Evolutionary conservation across 1,140 invertebrate species (phyloP), one percentile per base, ranked within the genome.

Genomic region (Gryon sp.): DNA sequence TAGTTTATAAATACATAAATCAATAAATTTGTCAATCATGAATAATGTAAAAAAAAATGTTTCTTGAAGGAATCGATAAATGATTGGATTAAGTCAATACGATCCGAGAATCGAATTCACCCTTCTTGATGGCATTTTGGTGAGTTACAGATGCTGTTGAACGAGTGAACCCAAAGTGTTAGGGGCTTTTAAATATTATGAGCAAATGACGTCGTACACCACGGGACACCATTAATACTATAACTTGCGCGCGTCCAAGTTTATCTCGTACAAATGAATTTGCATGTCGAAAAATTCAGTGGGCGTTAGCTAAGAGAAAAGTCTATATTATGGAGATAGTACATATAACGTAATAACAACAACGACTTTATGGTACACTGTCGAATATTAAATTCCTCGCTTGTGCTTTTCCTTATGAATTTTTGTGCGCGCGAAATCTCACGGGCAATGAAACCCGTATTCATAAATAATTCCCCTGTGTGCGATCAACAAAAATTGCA

Each of bases 301-400:
- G 68, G 75, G 75, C 68, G 75, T 77, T 63, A 15, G 34, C 57
- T 45, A 55, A 60, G 45, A 72, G 75, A 68, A 77, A 77, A 77
- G 73, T 73, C 75, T 72, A 57, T 73, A 77, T 77, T 72, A 77
- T 73, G 48, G 30, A 68, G 57, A 46, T 30, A 72, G 60, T 70
- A 34, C 55, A 30, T 59, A 70, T 38, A 66, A 53, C 53, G 74
- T 60, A 66, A 77, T 77, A 77, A 72, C 65, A 65, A 76, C 59
- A 45, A 52, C 59, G 52, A 62, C 66, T 77, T 77, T 77, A 77
- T 62, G 74, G 74, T 38, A 40, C 15, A 62, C 43, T 55, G 74
- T 76, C 74, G 59, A 76, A 76, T 59, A 59, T 70, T 70, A 65
- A 70, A 76, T 76, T 76, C 50, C 34, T 62, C 63, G 62, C 52